Conservation (phyloP, 1,140 invertebrate genomes). For the Metopolophium dirhodum region DNA sequence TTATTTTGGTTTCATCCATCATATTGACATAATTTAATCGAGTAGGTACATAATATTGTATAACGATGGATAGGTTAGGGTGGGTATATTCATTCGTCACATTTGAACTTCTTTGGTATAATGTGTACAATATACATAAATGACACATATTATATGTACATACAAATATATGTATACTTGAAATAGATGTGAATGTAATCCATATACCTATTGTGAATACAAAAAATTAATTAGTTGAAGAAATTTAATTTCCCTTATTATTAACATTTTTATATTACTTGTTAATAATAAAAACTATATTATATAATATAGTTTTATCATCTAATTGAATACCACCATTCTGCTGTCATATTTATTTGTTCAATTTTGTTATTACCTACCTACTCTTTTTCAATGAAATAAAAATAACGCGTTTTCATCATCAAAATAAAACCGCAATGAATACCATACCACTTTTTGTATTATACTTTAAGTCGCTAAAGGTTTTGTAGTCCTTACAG, state of each 20-base stretch:
- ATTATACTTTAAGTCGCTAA: slow-evolving; percentile 20
- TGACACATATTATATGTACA: neutral
- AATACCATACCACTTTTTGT: neutral
- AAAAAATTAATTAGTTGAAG: neutral
- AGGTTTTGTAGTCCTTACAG: neutral
- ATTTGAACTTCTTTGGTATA: neutral
- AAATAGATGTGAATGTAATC: neutral
- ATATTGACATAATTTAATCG: neutral
- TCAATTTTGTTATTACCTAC: slow-evolving; percentile 14
- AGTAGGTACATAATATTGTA: neutral
- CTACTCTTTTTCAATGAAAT: neutral
- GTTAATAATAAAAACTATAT: neutral
- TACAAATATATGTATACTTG: neutral
- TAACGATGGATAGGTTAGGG: neutral
- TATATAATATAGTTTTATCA: neutral
- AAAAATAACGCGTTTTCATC: slow-evolving; percentile 5
- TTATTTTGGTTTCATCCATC: neutral
- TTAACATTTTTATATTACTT: neutral
- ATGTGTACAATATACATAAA: neutral
- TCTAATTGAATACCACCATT: neutral
- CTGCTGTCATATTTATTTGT: slow-evolving; percentile 1
- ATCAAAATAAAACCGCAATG: neutral
- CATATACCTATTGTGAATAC: neutral
- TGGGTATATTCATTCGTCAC: neutral
- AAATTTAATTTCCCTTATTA: neutral